Percentiles rank a stretch among this genome's conserved stretches.
Evolutionary conservation across 2,888 invertebrate genomes (phyloP).

Genomic region (Melipona beecheii): DNA sequence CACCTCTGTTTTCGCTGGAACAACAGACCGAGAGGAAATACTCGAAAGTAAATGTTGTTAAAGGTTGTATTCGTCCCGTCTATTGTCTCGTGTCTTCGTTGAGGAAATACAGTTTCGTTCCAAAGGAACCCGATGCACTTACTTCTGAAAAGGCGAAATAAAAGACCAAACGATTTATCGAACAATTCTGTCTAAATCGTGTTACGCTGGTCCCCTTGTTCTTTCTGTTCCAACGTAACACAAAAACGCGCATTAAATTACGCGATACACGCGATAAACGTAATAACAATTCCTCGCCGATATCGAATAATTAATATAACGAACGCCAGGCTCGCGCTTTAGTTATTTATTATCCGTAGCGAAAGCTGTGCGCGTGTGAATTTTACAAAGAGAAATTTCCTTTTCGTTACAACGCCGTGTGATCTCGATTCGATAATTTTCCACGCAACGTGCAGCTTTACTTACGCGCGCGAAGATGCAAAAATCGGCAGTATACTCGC

Average conservation of each 20-base stretch:
- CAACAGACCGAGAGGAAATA: constrained; percentile 20
- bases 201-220: constrained; percentile 3
- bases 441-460: too few relatives aligned
- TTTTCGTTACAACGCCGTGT: too few relatives aligned
- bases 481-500: too few relatives aligned
- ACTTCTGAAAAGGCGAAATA: constrained; percentile 12
- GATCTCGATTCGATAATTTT: too few relatives aligned
- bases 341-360: background rate
- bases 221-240: background rate
- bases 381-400: background rate
- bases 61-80: constrained; percentile 21
- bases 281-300: background rate
- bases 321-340: background rate
- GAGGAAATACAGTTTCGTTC: constrained; percentile 29
- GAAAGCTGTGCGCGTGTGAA: background rate
- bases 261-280: background rate
- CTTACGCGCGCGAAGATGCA: too few relatives aligned
- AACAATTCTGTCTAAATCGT: constrained; percentile 21
- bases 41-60: constrained; percentile 39
- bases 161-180: constrained; percentile 23
- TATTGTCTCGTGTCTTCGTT: constrained; percentile 21
- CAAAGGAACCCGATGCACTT: constrained; percentile 28
- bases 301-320: background rate
- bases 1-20: constrained; percentile 24
- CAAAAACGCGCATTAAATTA: background rate